Evolutionary conservation across 2,888 invertebrate species (phyloP), one percentile per base, ranked within the genome.

Genomic region (Boloria euphrosyne): DNA sequence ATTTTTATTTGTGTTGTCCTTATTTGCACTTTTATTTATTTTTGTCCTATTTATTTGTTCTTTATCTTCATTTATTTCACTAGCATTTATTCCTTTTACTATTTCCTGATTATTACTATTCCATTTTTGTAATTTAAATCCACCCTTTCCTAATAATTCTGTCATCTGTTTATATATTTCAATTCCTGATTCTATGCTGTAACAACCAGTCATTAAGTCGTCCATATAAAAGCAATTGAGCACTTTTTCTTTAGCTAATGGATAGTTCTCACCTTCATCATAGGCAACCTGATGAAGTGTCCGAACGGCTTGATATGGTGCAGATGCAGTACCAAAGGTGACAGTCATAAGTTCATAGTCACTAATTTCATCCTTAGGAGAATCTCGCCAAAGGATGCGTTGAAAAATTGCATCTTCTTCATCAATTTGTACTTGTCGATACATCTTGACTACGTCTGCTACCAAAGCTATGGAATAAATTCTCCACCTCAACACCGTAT

Each of bases 251-350:
- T 68, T 62, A 13, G 66, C 70, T 7, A 54, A 31, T 10, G 72
- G 71, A 54, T 62, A 60, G 3, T 51, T n/a, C 5, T 51, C 7
- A n/a, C 67, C 62, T 63, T 62, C 67, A 49, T 67, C 70, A 22
- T 65, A 52, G 14, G 70, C 70, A 14, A 67, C n/a, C 61, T 73
- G 71, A 4, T 50, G 46, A 3, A 75, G 52, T 0, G 70, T 76
- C 22, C 60, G 66, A 6, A 73, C 59, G 4, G 74, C 71, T 0
- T 69, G 58, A 51, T 70, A 74, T 10, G 77, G 75, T 18, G 75
- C 76, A 22, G 69, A 65, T 0, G 74, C 62, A 16, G 63, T 59
- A 3, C 76, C 76, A 46, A 71, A 77, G 2, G 75, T 76, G 0
- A 77, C 44, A 13, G 17, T n/a, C 22, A 43, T 43, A 4, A 57